Conservation (phyloP, 1,140 invertebrate species). For the Orchesella cincta region DNA sequence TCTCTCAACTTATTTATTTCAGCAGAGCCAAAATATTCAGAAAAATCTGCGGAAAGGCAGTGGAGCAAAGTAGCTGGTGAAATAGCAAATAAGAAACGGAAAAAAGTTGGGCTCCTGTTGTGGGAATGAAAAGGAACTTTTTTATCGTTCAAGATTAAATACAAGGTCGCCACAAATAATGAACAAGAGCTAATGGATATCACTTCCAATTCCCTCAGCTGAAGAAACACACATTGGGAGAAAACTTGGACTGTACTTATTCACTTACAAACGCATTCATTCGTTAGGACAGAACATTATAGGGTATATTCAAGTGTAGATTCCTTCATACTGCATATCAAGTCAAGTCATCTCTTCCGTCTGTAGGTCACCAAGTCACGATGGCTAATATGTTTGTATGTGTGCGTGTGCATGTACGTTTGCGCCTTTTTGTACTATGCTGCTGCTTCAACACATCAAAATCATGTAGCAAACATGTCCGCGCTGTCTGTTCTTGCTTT, state of each 20-base stretch:
- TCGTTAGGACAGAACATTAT: too few species aligned
- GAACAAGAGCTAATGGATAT: slow-evolving; percentile 18
- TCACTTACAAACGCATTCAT: background rate
- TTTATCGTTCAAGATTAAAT: slow-evolving; percentile 3
- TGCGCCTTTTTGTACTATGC: too few species aligned
- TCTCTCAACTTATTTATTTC: background rate
- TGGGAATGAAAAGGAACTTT: background rate
- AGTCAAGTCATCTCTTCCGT: too few species aligned
- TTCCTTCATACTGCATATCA: too few species aligned
- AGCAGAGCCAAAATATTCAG: background rate
- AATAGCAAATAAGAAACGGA: background rate
- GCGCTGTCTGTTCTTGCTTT: too few species aligned
- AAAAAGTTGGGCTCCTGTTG: background rate
- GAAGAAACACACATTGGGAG: too few species aligned
- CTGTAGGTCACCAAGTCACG: too few species aligned
- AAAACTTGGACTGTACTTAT: background rate
- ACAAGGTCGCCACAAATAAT: slow-evolving; percentile 13
- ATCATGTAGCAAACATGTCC: too few species aligned
- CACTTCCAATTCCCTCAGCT: slow-evolving; percentile 7
- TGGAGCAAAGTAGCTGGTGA: background rate
- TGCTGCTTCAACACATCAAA: too few species aligned
- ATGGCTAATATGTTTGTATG: too few species aligned
- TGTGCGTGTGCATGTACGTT: too few species aligned
- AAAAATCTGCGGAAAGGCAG: background rate
- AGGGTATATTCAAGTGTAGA: too few species aligned